Conservation (phyloP, 2,113 vertebrate species). For the Hoplias malabaricus region DNA sequence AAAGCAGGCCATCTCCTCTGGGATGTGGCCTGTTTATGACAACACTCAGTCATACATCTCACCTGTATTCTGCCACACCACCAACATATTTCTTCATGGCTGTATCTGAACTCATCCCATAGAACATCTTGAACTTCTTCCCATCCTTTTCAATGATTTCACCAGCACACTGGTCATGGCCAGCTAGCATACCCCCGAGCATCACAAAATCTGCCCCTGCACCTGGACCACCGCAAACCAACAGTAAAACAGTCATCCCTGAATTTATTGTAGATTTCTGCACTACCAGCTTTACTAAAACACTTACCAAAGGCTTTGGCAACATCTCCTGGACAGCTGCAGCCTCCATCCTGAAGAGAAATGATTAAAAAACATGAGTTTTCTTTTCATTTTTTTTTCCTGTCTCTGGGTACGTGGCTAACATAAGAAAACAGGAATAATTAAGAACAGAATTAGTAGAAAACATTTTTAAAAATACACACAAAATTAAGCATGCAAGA, state of each 20-base stretch:
- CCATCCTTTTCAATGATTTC: conserved; percentile 91
- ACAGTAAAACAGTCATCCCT: background rate
- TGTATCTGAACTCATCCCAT: conserved; percentile 97
- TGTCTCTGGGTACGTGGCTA: no score
- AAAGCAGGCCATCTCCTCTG: background rate
- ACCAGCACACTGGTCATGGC: conserved; percentile 94
- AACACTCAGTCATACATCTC: conserved; percentile 19
- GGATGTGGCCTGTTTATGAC: background rate
- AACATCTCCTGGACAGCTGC: conserved; percentile 96
- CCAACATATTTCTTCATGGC: conserved; percentile 98
- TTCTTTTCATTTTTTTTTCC: no score
- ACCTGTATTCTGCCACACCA: conserved; percentile 96
- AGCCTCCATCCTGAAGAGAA: conserved; percentile 87
- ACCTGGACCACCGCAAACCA: conserved; percentile 66
- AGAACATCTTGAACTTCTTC: conserved; percentile 94
- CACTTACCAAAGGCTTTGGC: conserved; percentile 96
- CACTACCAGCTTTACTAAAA: background rate
- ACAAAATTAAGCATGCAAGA: no score
- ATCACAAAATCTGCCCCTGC: conserved; percentile 97
- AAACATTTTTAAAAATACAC: no score
- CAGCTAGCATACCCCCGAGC: conserved; percentile 97
- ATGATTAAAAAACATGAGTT: background rate
- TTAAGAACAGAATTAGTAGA: no score
- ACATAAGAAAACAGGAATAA: no score
- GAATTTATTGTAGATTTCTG: background rate